phyloP scores from a whole-genome alignment of 37 sponge, comb jelly and placozoan species.

The Hormiphora californensis region DNA sequence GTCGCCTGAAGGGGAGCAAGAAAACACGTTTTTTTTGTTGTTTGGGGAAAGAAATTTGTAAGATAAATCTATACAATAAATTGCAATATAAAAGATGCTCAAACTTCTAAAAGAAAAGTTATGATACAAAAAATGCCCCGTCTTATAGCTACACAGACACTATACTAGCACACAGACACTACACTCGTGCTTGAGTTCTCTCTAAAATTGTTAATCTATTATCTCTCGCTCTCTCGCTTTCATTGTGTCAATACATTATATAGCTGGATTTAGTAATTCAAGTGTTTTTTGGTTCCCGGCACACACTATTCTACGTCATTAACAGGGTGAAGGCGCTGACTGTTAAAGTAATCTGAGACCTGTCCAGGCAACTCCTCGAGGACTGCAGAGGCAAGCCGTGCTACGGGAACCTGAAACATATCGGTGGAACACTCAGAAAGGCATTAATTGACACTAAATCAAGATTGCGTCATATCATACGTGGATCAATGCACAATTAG shows the following conservation, averaged over 20 bases:
- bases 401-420: constrained; percentile 38
- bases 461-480: no score
- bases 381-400: constrained; percentile 9
- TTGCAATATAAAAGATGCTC: background rate
- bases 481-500: no score
- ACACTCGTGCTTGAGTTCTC: no score
- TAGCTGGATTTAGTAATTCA: no score
- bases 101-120: background rate
- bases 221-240: no score
- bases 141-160: background rate
- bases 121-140: background rate
- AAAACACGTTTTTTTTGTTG: background rate
- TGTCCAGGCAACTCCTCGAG: constrained; percentile 5
- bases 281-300: no score
- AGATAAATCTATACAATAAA: background rate
- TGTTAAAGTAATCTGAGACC: constrained; percentile 5
- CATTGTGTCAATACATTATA: no score
- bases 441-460: no score
- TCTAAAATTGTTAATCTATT: no score
- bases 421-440: no score
- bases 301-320: no score
- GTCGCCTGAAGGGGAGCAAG: background rate
- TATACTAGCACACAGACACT: no score
- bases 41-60: background rate
- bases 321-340: background rate